phyloP scores from a whole-genome alignment of 2,888 invertebrate species.

The Pterostichus madidus region DNA sequence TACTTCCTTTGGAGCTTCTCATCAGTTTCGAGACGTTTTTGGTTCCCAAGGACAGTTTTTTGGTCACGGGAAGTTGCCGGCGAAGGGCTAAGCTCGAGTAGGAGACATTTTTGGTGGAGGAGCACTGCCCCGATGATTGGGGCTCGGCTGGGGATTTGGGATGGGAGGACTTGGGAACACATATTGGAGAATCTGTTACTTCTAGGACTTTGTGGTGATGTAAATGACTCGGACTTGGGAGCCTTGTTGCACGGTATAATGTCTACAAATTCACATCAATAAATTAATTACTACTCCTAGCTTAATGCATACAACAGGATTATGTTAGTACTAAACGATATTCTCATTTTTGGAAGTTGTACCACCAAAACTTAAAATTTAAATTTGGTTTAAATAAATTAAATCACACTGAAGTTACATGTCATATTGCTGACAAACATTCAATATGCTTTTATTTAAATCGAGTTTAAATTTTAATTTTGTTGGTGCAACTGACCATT shows the following conservation, averaged over 20 bases:
- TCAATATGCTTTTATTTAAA: no score
- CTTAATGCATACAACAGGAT: no score
- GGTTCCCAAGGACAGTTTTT: slow-evolving; percentile 1
- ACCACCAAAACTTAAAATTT: no score
- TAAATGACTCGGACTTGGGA: slow-evolving; percentile 7
- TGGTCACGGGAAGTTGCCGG: background rate
- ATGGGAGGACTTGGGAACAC: slow-evolving; percentile 25
- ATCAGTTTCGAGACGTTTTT: slow-evolving; percentile 45
- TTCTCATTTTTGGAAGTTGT: no score
- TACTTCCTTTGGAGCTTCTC: slow-evolving; percentile 58
- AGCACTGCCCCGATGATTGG: slow-evolving; percentile 45
- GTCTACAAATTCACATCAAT: slow-evolving; percentile 14
- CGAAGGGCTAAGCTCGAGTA: slow-evolving; percentile 41
- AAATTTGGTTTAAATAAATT: no score
- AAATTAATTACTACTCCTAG: no score
- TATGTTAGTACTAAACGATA: no score
- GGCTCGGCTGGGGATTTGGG: background rate
- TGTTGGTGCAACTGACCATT: no score
- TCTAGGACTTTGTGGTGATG: background rate
- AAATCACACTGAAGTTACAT: no score
- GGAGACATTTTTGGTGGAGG: slow-evolving; percentile 14
- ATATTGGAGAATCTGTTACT: background rate
- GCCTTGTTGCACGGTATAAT: background rate
- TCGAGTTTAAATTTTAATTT: no score
- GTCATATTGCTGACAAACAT: no score